Conservation (phyloP, 2,797 vertebrate genomes). For the Crax fasciolata region DNA sequence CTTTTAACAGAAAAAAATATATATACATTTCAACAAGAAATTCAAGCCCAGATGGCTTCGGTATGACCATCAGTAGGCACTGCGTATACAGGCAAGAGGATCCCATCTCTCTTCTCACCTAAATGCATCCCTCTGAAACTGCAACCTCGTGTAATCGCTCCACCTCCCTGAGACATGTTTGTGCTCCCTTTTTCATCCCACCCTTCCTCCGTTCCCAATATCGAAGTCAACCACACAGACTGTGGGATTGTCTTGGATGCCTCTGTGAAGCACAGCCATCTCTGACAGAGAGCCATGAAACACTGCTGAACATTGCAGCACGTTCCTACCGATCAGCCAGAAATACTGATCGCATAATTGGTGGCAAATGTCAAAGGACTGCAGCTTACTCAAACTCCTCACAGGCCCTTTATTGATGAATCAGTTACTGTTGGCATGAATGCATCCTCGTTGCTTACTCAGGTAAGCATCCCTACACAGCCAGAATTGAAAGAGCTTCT, state of each 20-base stretch:
- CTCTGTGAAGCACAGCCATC: not conserved
- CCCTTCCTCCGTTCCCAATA: not conserved
- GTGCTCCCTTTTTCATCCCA: not conserved
- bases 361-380: not conserved
- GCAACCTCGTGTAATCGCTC: not conserved
- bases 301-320: not conserved
- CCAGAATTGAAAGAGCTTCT: not conserved
- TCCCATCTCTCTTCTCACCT: not conserved
- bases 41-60: not conserved
- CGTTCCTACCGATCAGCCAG: not conserved
- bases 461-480: not conserved
- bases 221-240: not conserved
- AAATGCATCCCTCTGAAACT: not conserved
- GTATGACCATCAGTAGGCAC: not conserved
- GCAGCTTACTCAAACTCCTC: not conserved
- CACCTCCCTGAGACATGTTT: rapidly evolving
- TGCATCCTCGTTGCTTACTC: not conserved
- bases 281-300: not conserved
- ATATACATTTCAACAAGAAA: not conserved
- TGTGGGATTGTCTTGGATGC: not conserved
- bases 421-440: not conserved
- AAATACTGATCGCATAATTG: not conserved
- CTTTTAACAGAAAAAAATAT: not conserved
- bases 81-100: not conserved
- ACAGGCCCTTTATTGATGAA: not conserved